These are phyloP conservation scores for Lonchura striata DNA, from an alignment of 2,113 vertebrate species.

Conservation along the genomic window DNA sequence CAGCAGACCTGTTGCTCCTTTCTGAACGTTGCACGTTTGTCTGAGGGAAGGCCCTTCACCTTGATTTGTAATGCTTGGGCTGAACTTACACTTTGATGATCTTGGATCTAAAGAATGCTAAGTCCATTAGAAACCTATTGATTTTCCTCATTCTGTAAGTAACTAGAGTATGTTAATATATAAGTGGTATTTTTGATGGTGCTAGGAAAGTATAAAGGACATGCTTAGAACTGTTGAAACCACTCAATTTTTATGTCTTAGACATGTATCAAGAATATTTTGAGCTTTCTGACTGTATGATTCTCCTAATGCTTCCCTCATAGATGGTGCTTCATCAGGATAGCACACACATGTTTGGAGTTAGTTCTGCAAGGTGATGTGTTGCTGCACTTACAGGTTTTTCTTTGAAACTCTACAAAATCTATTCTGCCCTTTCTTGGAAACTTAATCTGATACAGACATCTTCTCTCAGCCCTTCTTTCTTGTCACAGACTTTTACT, in stretches of 20 bases:
- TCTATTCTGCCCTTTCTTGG: background rate
- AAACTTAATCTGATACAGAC: background rate
- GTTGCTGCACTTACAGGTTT: background rate
- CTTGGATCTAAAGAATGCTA: background rate
- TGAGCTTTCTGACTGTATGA: background rate
- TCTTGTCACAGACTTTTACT: background rate
- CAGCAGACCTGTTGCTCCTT: background rate
- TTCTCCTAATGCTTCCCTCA: background rate
- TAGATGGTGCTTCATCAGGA: background rate
- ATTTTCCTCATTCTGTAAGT: background rate
- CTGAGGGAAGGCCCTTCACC: background rate
- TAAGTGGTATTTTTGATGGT: background rate
- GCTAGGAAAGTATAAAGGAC: background rate
- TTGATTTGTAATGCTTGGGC: background rate
- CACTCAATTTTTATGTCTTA: background rate
- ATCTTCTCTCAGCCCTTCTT: background rate
- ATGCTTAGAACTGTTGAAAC: background rate
- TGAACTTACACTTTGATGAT: background rate
- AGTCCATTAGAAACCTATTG: background rate
- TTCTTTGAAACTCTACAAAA: background rate
- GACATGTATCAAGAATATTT: background rate
- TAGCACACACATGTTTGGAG: background rate
- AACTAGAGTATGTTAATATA: background rate
- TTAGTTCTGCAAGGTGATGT: background rate
- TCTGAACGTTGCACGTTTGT: accelerated